phyloP scores from a whole-genome alignment of 2,113 vertebrate species.

The Theristicus caerulescens region DNA sequence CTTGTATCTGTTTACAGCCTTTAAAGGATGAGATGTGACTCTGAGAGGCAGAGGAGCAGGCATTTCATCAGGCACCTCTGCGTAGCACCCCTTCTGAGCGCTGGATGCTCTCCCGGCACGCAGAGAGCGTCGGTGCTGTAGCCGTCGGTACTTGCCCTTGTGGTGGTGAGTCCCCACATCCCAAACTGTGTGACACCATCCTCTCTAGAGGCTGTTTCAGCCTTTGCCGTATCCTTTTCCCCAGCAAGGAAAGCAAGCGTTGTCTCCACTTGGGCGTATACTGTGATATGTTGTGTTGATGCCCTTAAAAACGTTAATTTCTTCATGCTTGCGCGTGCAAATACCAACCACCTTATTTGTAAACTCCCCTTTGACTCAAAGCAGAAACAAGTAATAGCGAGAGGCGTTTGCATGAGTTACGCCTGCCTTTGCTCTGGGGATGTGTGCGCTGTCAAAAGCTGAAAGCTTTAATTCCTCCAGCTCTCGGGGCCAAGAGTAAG shows the following conservation, averaged over 20 bases:
- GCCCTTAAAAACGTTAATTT: not conserved
- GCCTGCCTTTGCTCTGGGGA: not conserved
- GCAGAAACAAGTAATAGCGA: accelerated
- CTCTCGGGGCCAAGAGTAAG: not conserved
- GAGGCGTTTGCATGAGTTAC: not conserved
- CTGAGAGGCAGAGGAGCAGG: not conserved
- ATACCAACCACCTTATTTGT: not conserved
- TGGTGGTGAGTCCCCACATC: not conserved
- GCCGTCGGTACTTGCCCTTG: accelerated
- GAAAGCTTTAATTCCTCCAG: not conserved
- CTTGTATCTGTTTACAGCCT: not conserved
- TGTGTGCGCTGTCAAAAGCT: not conserved
- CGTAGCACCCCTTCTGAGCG: not conserved
- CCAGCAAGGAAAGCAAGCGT: accelerated
- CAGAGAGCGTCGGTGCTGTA: accelerated
- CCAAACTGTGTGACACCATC: not conserved
- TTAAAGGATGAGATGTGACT: not conserved
- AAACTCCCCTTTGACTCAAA: not conserved
- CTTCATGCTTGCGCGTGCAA: accelerated
- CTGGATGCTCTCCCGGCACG: accelerated
- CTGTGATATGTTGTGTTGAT: not conserved
- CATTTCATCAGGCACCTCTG: not conserved
- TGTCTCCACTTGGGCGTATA: not conserved
- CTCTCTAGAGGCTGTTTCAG: not conserved
- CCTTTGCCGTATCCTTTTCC: not conserved